phyloP scores from a whole-genome alignment of 2,888 invertebrate species.

The Nesidiocoris tenuis region DNA sequence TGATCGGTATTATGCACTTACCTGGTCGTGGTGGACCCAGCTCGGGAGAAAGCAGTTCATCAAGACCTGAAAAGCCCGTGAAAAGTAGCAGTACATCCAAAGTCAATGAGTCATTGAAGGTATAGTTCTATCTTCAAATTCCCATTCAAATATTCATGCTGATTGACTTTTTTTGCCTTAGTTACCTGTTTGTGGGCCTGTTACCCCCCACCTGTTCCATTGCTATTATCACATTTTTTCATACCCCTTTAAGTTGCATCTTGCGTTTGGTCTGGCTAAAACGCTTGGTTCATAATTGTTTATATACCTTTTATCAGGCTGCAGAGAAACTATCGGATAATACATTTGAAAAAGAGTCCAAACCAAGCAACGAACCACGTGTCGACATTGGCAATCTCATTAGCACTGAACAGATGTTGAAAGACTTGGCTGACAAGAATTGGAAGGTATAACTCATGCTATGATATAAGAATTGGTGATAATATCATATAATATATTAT shows the following conservation, averaged over 20 bases:
- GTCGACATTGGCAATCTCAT: conserved; percentile 81
- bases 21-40: conserved; percentile 4
- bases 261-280: no score
- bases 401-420: conserved; percentile 70
- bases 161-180: no score
- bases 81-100: conserved; percentile 57
- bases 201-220: no score
- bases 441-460: conserved; percentile 75
- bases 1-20: conserved; percentile 75
- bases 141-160: no score
- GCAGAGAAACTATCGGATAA: conserved; percentile 7
- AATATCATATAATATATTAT: no score
- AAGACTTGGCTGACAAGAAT: conserved; percentile 82
- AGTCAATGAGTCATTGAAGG: conserved; percentile 47
- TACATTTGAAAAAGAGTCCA: conserved; percentile 52
- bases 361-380: conserved; percentile 62
- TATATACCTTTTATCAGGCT: neutral
- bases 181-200: no score
- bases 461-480: no score
- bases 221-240: no score
- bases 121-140: no score
- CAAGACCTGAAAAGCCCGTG: conserved; percentile 48
- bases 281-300: no score
- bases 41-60: neutral
- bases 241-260: no score